These are phyloP conservation scores for Gadopsis bispinosus DNA, from an alignment of 2,797 vertebrate species.

Conservation along the genomic window DNA sequence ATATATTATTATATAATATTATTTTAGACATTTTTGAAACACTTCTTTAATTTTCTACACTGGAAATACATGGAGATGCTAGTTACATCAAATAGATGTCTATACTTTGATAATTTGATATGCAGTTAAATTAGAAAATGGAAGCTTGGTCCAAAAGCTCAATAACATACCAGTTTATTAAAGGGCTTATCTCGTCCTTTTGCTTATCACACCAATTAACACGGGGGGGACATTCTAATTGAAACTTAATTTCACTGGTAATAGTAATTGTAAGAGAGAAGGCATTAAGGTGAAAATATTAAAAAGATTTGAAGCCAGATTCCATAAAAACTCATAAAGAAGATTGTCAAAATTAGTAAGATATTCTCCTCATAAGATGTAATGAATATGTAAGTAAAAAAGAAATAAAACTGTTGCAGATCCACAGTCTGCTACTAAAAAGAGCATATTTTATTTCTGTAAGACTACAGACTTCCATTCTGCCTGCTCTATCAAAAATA, in stretches of 20 bases:
- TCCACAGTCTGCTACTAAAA: constrained; percentile 21
- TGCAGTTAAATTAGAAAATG: constrained; percentile 25
- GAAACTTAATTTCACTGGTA: constrained; percentile 25
- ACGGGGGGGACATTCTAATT: constrained; percentile 3
- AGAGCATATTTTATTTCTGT: constrained; percentile 50
- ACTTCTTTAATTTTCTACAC: not conserved
- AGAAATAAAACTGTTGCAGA: constrained; percentile 3
- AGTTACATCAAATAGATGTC: not conserved
- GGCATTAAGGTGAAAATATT: not conserved
- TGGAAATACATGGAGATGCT: not conserved
- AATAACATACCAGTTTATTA: constrained; percentile 29
- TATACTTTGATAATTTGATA: constrained; percentile 15
- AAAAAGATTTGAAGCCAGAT: constrained; percentile 39
- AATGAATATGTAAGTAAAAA: constrained; percentile 9
- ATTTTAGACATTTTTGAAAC: not conserved
- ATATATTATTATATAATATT: too few species aligned
- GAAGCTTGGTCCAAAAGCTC: constrained; percentile 21
- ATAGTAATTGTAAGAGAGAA: not conserved
- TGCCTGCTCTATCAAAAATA: constrained; percentile 46
- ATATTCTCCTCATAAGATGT: constrained; percentile 5
- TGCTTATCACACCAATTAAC: constrained; percentile 47
- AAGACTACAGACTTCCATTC: constrained; percentile 42
- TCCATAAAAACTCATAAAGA: constrained; percentile 34
- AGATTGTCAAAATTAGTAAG: constrained; percentile 31
- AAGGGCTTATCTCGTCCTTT: constrained; percentile 35